phyloP scores from a whole-genome alignment of 2,888 invertebrate genomes.

The Calliphora vomitoria region DNA sequence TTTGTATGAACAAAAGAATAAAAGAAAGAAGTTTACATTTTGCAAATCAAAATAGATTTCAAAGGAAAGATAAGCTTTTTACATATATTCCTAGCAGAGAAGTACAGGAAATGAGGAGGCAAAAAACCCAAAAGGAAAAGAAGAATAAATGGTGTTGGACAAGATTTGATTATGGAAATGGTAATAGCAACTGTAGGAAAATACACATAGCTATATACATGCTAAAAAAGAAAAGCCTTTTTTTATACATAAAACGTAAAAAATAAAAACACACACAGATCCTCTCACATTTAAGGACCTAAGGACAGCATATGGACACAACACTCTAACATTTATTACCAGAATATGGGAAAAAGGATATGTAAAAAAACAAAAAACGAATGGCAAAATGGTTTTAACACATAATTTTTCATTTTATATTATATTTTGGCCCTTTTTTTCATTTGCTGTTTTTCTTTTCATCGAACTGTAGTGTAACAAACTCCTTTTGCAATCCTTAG shows the following conservation, averaged over 20 bases:
- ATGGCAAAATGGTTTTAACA: conserved; percentile 64
- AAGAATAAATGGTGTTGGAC: conserved; percentile 64
- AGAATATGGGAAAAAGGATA: conserved; percentile 49
- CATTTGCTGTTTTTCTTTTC: conserved; percentile 1
- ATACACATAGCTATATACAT: neutral
- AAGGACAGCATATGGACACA: conserved; percentile 47
- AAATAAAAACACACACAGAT: neutral
- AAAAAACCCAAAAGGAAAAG: conserved; percentile 23
- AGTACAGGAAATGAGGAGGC: conserved; percentile 33
- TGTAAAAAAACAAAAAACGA: conserved; percentile 44
- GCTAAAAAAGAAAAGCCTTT: conserved; percentile 34
- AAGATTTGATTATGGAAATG: conserved; percentile 70
- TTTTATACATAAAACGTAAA: conserved; percentile 20
- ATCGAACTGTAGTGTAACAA: neutral
- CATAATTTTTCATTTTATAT: conserved; percentile 72
- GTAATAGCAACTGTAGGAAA: conserved; percentile 38
- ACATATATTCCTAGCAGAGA: conserved; percentile 38
- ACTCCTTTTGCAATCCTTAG: conserved; percentile 21
- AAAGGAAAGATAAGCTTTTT: conserved; percentile 66
- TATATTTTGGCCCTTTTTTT: conserved; percentile 40
- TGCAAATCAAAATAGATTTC: conserved; percentile 72
- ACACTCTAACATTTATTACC: conserved; percentile 23
- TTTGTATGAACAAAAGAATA: conserved; percentile 34
- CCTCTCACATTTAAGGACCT: conserved; percentile 14
- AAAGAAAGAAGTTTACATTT: conserved; percentile 61